phyloP scores from a whole-genome alignment of 2,888 invertebrate genomes.

The Dorcus parallelipipedus region DNA sequence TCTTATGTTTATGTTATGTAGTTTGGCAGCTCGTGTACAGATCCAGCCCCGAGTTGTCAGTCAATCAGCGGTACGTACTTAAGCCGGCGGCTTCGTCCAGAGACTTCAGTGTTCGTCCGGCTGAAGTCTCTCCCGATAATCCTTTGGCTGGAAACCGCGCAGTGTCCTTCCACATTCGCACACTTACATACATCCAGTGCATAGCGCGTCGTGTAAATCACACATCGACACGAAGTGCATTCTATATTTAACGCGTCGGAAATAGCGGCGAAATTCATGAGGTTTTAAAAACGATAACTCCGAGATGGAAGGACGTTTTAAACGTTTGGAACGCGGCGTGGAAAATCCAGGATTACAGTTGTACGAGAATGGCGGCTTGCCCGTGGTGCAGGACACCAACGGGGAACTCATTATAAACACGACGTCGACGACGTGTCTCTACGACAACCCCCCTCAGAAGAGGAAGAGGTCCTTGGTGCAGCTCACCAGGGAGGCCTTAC shows the following conservation, averaged over 20 bases:
- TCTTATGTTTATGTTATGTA: slow-evolving; percentile 8
- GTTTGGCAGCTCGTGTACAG: slow-evolving; percentile 4
- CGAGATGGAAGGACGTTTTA: slow-evolving; percentile 34
- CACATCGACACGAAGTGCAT: no score
- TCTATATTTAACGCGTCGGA: no score
- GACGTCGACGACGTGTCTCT: slow-evolving; percentile 33
- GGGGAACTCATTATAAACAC: slow-evolving; percentile 29
- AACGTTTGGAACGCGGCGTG: slow-evolving; percentile 26
- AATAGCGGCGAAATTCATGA: no score
- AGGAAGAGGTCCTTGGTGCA: slow-evolving; percentile 62
- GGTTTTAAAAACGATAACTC: background rate
- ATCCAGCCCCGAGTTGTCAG: slow-evolving; percentile 9
- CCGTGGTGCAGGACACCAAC: slow-evolving; percentile 20
- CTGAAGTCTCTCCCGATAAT: slow-evolving; percentile 20
- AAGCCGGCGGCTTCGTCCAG: slow-evolving; percentile 19
- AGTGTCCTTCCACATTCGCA: background rate
- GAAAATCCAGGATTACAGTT: slow-evolving; percentile 41
- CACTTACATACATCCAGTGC: background rate
- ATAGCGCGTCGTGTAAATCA: background rate
- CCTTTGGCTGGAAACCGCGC: background rate
- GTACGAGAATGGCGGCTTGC: slow-evolving; percentile 33
- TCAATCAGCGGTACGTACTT: slow-evolving; percentile 25
- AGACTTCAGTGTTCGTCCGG: slow-evolving; percentile 22
- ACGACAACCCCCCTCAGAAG: slow-evolving; percentile 30
- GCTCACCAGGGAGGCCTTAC: slow-evolving; percentile 74